phyloP scores from a whole-genome alignment of 2,113 vertebrate species.

The Nesogale talazaci region DNA sequence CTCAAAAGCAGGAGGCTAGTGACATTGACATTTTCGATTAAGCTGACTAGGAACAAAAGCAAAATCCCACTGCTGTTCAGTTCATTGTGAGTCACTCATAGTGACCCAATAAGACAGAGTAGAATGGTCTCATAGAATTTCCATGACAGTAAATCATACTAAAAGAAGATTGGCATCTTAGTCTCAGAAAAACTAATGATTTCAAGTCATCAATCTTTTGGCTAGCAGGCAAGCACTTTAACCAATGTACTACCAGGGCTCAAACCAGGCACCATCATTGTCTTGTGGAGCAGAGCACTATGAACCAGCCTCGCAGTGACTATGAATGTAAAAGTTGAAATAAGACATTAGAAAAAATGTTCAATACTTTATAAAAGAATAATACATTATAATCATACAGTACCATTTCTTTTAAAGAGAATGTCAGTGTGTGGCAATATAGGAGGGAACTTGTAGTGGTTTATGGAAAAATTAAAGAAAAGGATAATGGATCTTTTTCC shows the following conservation, averaged over 20 bases:
- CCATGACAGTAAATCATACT: not conserved
- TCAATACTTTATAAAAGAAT: not conserved
- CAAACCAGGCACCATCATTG: not conserved
- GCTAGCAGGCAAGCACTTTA: not conserved
- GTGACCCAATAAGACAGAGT: not conserved
- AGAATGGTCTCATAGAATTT: not conserved
- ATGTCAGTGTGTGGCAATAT: not conserved
- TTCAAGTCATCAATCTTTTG: not conserved
- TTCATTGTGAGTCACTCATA: not conserved
- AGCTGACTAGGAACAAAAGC: not conserved
- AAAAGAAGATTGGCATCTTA: not conserved
- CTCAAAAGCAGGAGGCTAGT: not conserved
- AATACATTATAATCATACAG: not conserved
- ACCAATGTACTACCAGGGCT: not conserved
- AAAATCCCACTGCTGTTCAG: not conserved
- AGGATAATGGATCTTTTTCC: no score
- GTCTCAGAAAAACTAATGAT: not conserved
- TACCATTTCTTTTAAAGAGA: not conserved
- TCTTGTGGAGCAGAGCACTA: not conserved
- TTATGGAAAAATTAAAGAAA: no score
- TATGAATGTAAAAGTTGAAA: not conserved
- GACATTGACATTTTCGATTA: not conserved
- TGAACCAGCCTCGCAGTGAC: not conserved
- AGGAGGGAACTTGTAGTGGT: not conserved
- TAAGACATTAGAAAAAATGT: constrained; percentile 30